Conservation (phyloP, 2,888 invertebrate species). For the Sphaerophoria rueppellii region DNA sequence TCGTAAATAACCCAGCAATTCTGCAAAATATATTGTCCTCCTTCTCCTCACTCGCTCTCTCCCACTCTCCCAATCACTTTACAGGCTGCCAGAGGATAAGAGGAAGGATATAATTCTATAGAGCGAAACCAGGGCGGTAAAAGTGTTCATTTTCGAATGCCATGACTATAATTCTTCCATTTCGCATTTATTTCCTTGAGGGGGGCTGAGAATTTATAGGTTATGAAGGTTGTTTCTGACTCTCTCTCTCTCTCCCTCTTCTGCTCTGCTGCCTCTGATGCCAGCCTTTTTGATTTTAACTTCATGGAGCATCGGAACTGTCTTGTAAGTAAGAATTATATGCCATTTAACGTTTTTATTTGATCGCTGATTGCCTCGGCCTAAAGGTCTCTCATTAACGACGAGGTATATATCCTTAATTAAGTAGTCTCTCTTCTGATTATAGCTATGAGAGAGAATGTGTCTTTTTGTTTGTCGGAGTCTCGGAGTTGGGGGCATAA, state of each 20-base stretch:
- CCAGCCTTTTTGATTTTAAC: background rate
- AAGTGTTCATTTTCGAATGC: conserved; percentile 70
- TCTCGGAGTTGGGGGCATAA: conserved; percentile 42
- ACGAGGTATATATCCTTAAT: conserved; percentile 46
- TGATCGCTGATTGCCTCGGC: conserved; percentile 75
- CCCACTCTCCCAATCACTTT: background rate
- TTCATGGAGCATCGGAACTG: conserved; percentile 40
- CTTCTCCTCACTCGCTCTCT: background rate
- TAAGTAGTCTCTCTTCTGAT: conserved; percentile 50
- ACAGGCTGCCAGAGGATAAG: background rate
- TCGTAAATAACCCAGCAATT: conserved; percentile 72
- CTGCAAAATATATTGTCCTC: conserved; percentile 57
- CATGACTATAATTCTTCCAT: conserved; percentile 68
- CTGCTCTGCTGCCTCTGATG: background rate
- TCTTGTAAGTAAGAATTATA: conserved; percentile 75
- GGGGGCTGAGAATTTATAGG: conserved; percentile 67
- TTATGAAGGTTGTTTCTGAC: conserved; percentile 60
- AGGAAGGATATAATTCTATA: conserved; percentile 17
- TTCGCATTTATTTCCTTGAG: conserved; percentile 60
- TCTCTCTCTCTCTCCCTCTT: conserved; percentile 37
- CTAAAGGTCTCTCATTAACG: conserved; percentile 70
- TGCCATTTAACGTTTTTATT: conserved; percentile 75
- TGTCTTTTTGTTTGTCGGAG: too few species aligned
- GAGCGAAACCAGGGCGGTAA: conserved; percentile 30
- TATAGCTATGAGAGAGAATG: conserved; percentile 12